Conservation (phyloP, 2,113 vertebrate genomes). For the Vireo altiloquus region DNA sequence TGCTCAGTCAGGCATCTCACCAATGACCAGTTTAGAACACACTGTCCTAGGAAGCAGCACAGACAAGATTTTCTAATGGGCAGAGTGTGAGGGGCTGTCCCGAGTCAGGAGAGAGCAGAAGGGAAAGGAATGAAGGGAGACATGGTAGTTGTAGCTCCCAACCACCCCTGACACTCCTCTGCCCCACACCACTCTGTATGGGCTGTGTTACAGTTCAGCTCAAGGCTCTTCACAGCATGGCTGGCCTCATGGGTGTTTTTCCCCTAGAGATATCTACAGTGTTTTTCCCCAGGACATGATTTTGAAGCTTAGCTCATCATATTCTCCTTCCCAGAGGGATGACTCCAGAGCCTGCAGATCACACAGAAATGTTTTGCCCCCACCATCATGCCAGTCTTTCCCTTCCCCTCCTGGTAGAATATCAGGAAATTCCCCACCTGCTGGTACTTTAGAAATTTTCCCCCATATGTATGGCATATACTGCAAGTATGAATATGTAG, state of each 20-base stretch:
- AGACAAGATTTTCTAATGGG: neutral
- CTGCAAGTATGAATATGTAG: neutral
- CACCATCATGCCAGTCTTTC: neutral
- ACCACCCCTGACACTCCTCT: neutral
- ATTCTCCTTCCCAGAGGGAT: neutral
- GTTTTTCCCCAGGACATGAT: neutral
- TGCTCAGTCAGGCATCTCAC: neutral
- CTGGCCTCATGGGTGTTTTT: neutral
- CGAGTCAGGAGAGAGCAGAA: neutral
- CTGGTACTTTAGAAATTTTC: neutral
- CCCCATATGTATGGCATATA: neutral
- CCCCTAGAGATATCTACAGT: neutral
- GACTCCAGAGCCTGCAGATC: neutral
- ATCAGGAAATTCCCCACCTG: neutral
- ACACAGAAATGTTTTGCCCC: neutral
- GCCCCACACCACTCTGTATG: neutral
- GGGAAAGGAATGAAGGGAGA: neutral
- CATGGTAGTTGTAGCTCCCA: neutral
- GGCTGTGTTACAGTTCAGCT: neutral
- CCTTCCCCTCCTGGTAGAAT: neutral
- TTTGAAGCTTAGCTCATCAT: neutral
- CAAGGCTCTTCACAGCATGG: neutral
- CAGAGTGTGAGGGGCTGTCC: neutral
- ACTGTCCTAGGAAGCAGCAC: neutral
- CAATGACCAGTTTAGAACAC: neutral